Evolutionary conservation across 1,140 invertebrate genomes (phyloP), one percentile per base, ranked within the genome.

Genomic region (Drosophila parabipectinata): DNA sequence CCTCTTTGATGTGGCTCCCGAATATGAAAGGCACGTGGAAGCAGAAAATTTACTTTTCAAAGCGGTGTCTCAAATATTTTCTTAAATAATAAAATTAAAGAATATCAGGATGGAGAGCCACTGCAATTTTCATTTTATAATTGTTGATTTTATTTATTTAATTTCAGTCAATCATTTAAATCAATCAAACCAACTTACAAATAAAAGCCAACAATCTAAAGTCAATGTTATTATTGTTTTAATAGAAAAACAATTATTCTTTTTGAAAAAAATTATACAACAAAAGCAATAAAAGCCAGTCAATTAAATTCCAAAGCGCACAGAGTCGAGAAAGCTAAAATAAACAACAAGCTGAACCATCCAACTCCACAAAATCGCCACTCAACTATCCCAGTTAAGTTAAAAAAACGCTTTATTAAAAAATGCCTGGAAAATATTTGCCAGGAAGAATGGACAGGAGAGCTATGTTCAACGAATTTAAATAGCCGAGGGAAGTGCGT

Each of bases 381-480:
- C 54, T 15, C 30, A 52, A 18, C 53, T 52, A 44, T 7, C 6
- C 26, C 14, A 12, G 63, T 63, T 64, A 32, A 57, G 39, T 32
- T 30, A 47, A 52, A 57, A 21, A 57, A 74, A 53, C 47, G 12
- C 18, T 54, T 54, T 32, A 62, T 54, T 34, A 47, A 54, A 62
- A 44, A 53, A 44, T 47, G 7, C 44, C 34, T 54, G 45, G 12
- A 57, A 79, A 79, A 64, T 79, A 74, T 71, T 74, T 71, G 55
- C 57, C 14, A 37, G 28, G 34, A 44, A 69, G 44, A 62, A 62
- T 62, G 41, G 61, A 62, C 37, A 61, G 47, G 44, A 63, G 50
- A 47, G 32, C 54, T 64, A 60, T 66, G 48, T 72, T 18, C 7
- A 26, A 21, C 51, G 39, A 54, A 21, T 50, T 34, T 52, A 78